phyloP scores from a whole-genome alignment of 1,140 invertebrate species.

The Holcopasites calliopsidis region DNA sequence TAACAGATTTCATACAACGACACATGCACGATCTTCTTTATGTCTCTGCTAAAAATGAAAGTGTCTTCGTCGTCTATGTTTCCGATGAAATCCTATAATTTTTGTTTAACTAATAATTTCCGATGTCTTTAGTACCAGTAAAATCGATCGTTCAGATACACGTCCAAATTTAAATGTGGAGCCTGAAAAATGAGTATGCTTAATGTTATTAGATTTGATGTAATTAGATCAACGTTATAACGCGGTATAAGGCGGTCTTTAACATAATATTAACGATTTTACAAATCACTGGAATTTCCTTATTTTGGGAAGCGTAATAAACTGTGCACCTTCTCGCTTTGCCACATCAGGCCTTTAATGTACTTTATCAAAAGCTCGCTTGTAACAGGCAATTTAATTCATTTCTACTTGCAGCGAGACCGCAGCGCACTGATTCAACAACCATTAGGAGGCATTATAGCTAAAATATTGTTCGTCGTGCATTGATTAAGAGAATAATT shows the following conservation, averaged over 20 bases:
- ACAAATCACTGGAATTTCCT: neutral
- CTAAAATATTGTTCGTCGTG: constrained; percentile 76
- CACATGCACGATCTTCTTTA: too few species aligned
- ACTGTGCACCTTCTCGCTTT: constrained; percentile 27
- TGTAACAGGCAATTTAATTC: constrained; percentile 66
- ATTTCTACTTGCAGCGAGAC: constrained; percentile 79
- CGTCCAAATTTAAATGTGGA: neutral
- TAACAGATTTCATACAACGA: too few species aligned
- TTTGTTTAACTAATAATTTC: neutral
- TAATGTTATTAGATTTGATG: neutral
- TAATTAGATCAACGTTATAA: neutral
- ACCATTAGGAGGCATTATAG: constrained; percentile 74
- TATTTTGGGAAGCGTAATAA: constrained; percentile 31
- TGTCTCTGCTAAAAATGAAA: too few species aligned
- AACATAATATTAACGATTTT: constrained; percentile 14
- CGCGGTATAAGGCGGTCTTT: neutral
- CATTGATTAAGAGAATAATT: constrained; percentile 73
- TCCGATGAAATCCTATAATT: neutral
- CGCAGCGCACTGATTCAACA: constrained; percentile 78
- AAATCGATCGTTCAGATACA: neutral
- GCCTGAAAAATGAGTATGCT: neutral
- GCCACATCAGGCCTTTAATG: constrained; percentile 11
- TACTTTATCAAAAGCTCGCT: constrained; percentile 25
- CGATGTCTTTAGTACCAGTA: neutral
- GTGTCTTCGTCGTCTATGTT: neutral